Evolutionary conservation across 1,140 invertebrate genomes (phyloP), one percentile per base, ranked within the genome.

Genomic region (Bombus superbus): DNA sequence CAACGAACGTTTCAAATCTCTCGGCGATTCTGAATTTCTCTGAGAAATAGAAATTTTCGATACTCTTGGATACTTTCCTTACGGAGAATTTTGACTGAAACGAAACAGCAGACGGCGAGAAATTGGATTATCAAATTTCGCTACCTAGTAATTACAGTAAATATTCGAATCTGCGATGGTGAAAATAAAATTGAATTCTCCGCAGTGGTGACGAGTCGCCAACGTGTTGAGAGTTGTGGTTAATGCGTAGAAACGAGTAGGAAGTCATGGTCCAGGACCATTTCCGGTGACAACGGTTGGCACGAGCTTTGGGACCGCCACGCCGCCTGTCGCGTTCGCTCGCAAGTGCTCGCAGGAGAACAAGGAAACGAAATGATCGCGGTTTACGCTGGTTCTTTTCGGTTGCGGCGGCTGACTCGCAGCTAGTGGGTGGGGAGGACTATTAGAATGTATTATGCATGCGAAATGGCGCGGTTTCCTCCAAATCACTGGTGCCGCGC

Each of bases 401-500:
- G 73, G 84, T 86, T 73, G 81, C 83, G 79, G 71, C 77, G 88
- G 81, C 88, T 91, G 90, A 89, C 90, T 91, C 84, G 86, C 62
- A 73, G 88, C 42, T 28, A 69, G 57, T n/a, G 53, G 66, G 69
- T 47, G 44, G 74, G 80, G 35, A 74, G 71, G 64, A 83, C 92
- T 92, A 93, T 93, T 93, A 93, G 88, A 92, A 92, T 93, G 90
- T 92, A 93, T 93, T 92, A 93, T 93, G 92, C 92, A 93, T 93
- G 90, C 90, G 89, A 90, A 93, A 93, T 92, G 91, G 91, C 86
- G 91, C 88, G 88, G 91, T 92, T 91, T 93, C 91, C 91, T 91
- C 89, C 91, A 94, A 93, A 94, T 94, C 93, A 94, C 92, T 94
- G 91, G 90, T 93, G 92, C 93, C 92, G 89, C 92, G 92, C 90